phyloP scores from a whole-genome alignment of 2,113 vertebrate genomes.

The Mormoops blainvillei region DNA sequence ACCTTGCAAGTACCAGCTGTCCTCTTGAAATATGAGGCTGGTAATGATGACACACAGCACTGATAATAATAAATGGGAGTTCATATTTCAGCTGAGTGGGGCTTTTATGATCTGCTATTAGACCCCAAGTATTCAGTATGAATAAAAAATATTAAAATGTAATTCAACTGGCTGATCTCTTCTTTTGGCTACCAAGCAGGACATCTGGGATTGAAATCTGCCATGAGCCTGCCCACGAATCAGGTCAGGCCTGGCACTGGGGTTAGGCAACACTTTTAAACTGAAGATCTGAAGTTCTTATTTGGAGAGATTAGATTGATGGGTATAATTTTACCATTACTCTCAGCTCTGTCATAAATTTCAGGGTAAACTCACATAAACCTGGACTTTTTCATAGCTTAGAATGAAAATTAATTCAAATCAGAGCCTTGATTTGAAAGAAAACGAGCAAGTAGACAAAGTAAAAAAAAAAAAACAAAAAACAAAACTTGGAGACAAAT shows the following conservation, averaged over 20 bases:
- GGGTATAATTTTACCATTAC: slow-evolving; percentile 8
- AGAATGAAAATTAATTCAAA: slow-evolving; percentile 27
- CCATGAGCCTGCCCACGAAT: background rate
- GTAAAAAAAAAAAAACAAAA: background rate
- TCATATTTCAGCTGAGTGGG: slow-evolving; percentile 71
- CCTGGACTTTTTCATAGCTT: background rate
- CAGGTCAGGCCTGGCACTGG: background rate
- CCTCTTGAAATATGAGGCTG: slow-evolving; percentile 80
- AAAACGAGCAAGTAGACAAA: background rate
- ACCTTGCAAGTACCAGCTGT: slow-evolving; percentile 81
- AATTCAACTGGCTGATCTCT: slow-evolving; percentile 34
- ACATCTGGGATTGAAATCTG: slow-evolving; percentile 43
- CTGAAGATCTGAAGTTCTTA: slow-evolving; percentile 28
- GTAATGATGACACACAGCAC: slow-evolving; percentile 66
- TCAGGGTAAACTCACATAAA: background rate
- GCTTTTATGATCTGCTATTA: slow-evolving; percentile 66
- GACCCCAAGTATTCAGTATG: slow-evolving; percentile 48
- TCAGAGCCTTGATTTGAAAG: background rate
- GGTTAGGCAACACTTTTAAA: slow-evolving; percentile 15
- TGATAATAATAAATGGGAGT: slow-evolving; percentile 72
- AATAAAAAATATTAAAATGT: slow-evolving; percentile 65
- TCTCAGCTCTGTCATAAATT: background rate
- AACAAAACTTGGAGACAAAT: background rate
- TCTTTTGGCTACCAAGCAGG: slow-evolving; percentile 13
- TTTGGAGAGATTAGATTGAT: slow-evolving; percentile 13